These are phyloP conservation scores for Prochilodus magdalenae DNA, from an alignment of 2,113 vertebrate genomes.

Conservation along the genomic window DNA sequence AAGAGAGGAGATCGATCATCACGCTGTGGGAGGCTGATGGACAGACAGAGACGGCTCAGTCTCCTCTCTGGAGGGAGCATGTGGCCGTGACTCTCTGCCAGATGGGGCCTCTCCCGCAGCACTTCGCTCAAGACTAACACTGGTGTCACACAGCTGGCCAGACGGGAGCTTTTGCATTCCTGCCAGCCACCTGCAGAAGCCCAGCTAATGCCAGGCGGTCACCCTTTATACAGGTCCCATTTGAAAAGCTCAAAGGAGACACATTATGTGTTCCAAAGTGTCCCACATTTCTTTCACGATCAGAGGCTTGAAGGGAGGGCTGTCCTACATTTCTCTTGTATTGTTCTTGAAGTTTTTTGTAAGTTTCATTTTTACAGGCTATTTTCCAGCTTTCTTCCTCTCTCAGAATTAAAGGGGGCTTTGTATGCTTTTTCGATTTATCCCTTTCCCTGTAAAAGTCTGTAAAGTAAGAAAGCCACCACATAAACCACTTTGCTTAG, in stretches of 20 bases:
- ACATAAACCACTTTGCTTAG: too few relatives aligned
- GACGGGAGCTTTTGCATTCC: neutral
- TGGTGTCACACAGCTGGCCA: slow-evolving; percentile 30
- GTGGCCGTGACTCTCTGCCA: neutral
- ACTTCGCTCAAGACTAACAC: neutral
- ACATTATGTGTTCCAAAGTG: neutral
- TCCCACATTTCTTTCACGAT: neutral
- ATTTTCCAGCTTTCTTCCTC: too few relatives aligned
- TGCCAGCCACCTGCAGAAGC: neutral
- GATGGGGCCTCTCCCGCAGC: slow-evolving; percentile 11
- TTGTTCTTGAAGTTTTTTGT: too few relatives aligned
- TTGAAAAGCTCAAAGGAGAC: neutral
- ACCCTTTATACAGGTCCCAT: neutral
- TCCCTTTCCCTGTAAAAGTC: too few relatives aligned
- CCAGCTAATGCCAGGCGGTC: neutral
- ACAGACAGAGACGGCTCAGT: neutral
- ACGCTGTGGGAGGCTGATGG: slow-evolving; percentile 12
- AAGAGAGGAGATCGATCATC: slow-evolving; percentile 11
- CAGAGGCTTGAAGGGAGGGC: too few relatives aligned
- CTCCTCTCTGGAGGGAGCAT: neutral
- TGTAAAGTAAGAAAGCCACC: too few relatives aligned
- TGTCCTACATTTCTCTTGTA: too few relatives aligned
- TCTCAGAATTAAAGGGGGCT: too few relatives aligned
- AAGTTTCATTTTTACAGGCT: too few relatives aligned
- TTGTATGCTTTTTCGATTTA: too few relatives aligned